These are phyloP conservation scores for Micromesistius poutassou DNA, from an alignment of 2,797 vertebrate genomes.

Conservation along the genomic window DNA sequence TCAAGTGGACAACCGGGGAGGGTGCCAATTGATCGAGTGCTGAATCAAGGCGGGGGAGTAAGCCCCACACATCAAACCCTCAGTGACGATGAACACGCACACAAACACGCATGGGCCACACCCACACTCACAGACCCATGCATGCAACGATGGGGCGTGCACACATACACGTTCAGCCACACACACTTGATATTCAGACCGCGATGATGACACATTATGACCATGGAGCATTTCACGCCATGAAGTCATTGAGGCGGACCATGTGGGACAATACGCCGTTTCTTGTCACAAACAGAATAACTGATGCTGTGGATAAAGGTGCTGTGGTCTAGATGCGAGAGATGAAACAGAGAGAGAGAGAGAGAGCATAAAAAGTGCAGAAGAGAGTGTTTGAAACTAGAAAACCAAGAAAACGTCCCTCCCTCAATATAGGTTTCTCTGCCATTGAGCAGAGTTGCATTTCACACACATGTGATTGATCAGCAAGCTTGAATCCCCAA, in stretches of 20 bases:
- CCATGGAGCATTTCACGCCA: too few relatives aligned
- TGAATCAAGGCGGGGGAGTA: constrained; percentile 24
- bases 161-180: constrained; percentile 9
- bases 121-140: background rate
- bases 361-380: background rate
- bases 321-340: background rate
- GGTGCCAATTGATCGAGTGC: constrained; percentile 38
- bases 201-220: background rate
- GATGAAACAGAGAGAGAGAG: too few relatives aligned
- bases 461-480: background rate
- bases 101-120: constrained; percentile 9
- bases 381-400: background rate
- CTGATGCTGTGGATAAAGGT: background rate
- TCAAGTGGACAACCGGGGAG: constrained; percentile 39
- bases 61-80: constrained; percentile 19
- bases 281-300: background rate
- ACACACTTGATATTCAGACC: background rate
- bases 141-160: constrained; percentile 4
- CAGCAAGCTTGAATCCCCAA: background rate
- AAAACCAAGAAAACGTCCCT: background rate
- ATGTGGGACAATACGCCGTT: background rate
- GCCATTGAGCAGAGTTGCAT: background rate
- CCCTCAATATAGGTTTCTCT: background rate
- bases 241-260: too few relatives aligned
- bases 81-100: constrained; percentile 20